Percentiles rank a stretch among this genome's conserved stretches.
Conservation (phyloP, 2,888 invertebrate species). For the Eurytoma californica region DNA sequence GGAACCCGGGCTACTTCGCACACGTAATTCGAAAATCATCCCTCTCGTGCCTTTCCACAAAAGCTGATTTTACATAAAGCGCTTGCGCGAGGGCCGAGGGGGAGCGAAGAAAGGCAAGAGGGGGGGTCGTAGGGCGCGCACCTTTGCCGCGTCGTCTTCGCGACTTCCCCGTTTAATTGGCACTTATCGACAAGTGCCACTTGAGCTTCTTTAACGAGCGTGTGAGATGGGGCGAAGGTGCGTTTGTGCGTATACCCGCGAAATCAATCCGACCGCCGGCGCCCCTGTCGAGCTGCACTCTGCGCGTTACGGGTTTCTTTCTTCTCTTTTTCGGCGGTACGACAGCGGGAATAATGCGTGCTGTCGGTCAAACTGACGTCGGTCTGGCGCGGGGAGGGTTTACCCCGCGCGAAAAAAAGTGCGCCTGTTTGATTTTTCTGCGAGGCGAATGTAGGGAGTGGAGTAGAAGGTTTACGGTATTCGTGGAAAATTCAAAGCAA, state of each 20-base stretch:
- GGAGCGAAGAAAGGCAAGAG: not conserved
- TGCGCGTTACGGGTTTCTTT: slow-evolving; percentile 1
- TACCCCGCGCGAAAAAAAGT: no score
- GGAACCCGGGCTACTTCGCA: not conserved
- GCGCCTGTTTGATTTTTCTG: no score
- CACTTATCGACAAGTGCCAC: slow-evolving; percentile 51
- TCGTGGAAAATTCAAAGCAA: no score
- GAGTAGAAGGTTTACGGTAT: no score
- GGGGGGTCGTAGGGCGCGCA: slow-evolving; percentile 3
- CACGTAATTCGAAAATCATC: slow-evolving; percentile 50
- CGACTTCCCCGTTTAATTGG: slow-evolving; percentile 51
- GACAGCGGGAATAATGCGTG: no score
- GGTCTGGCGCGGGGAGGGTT: no score
- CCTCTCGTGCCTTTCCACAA: slow-evolving; percentile 33
- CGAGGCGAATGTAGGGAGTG: no score
- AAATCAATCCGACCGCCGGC: slow-evolving; percentile 37
- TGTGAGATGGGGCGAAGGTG: slow-evolving; percentile 13
- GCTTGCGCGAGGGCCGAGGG: not conserved
- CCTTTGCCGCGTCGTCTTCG: slow-evolving; percentile 35
- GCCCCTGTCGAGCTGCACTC: not conserved
- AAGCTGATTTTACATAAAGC: slow-evolving; percentile 50
- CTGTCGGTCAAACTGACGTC: no score
- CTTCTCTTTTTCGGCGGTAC: not conserved
- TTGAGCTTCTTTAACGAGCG: slow-evolving; percentile 51
- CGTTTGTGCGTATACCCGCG: not conserved